Evolutionary conservation across 2,113 vertebrate genomes (phyloP).

Genomic region (Propithecus coquereli): DNA sequence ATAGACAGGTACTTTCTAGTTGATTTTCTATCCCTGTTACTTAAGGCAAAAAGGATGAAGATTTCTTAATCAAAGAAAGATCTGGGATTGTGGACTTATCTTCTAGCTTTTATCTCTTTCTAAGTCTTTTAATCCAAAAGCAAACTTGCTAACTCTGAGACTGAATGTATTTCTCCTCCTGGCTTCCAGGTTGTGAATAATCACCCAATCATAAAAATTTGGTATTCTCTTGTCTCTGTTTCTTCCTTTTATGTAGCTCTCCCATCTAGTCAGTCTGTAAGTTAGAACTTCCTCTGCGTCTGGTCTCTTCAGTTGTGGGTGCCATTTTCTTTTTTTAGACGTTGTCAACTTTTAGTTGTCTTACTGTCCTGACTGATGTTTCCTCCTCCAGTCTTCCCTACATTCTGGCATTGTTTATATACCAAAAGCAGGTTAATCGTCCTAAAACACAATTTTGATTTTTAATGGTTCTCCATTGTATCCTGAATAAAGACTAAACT

Average conservation of each 20-base stretch:
- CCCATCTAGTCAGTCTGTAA: not conserved
- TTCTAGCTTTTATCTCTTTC: not conserved
- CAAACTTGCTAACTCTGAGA: not conserved
- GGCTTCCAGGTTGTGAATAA: not conserved
- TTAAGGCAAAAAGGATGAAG: not conserved
- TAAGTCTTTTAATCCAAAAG: not conserved
- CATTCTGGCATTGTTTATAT: not conserved
- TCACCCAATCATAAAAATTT: not conserved
- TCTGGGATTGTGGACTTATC: not conserved
- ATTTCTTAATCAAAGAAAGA: conserved; percentile 24
- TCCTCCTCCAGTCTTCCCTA: not conserved
- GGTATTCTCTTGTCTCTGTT: not conserved
- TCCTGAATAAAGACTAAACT: not conserved
- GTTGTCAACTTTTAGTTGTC: not conserved
- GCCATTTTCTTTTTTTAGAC: not conserved
- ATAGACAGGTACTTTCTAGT: not conserved
- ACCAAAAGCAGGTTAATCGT: not conserved
- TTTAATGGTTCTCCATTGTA: not conserved
- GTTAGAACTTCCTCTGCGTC: not conserved
- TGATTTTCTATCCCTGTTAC: not conserved
- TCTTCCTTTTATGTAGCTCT: not conserved
- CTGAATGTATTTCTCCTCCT: not conserved
- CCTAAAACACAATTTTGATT: conserved; percentile 20
- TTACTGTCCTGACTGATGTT: not conserved
- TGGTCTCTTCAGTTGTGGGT: not conserved